These are phyloP conservation scores for Pimephales promelas DNA, from an alignment of 2,113 vertebrate species.

Conservation along the genomic window DNA sequence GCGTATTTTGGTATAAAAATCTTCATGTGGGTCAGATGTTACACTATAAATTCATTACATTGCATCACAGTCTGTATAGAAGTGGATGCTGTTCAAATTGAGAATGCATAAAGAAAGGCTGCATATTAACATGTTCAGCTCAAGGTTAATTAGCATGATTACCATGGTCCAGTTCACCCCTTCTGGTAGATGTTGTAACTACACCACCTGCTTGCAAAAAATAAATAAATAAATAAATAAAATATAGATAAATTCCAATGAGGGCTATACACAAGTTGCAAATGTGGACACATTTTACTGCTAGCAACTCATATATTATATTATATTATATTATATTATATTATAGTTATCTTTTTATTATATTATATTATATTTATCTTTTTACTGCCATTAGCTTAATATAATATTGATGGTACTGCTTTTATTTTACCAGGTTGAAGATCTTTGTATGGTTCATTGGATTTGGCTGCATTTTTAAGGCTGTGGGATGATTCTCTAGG, in stretches of 20 bases:
- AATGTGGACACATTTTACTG: neutral
- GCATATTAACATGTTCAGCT: neutral
- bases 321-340: too few relatives aligned
- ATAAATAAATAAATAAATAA: too few relatives aligned
- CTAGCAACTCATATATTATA: neutral
- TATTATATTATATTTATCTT: neutral
- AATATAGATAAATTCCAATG: too few relatives aligned
- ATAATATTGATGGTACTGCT: neutral
- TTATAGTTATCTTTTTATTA: neutral
- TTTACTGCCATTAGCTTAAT: neutral
- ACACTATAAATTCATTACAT: slow-evolving; percentile 13
- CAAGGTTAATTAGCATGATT: neutral
- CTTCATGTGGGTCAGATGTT: slow-evolving; percentile 20
- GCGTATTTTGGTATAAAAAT: slow-evolving; percentile 18
- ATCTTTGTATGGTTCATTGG: neutral
- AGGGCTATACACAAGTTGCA: neutral
- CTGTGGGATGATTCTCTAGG: too few relatives aligned
- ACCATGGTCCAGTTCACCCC: too few relatives aligned
- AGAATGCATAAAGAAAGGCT: neutral
- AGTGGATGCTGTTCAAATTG: neutral
- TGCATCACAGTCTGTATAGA: neutral
- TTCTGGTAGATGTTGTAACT: neutral
- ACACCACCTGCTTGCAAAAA: neutral
- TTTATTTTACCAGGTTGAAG: neutral
- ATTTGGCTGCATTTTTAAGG: neutral